phyloP scores from a whole-genome alignment of 1,140 invertebrate species.

The Propsilocerus akamusi region DNA sequence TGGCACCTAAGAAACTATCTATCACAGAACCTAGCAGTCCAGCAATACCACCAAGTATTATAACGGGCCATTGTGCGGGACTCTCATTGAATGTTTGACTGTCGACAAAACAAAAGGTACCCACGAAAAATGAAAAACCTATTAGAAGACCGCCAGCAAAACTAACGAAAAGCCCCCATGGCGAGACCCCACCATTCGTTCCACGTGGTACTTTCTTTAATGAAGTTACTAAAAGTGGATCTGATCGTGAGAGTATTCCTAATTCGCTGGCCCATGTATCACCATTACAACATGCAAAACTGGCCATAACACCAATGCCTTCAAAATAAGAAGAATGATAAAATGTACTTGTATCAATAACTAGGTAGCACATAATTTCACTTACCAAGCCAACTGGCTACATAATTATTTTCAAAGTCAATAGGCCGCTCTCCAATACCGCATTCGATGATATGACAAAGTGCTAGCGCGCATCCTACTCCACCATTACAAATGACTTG shows the following conservation, averaged over 20 bases:
- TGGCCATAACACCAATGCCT: constrained; percentile 27
- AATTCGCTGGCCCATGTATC: constrained; percentile 88
- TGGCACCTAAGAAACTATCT: constrained; percentile 71
- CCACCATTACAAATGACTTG: constrained; percentile 83
- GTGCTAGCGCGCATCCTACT: constrained; percentile 55
- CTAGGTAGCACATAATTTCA: constrained; percentile 44
- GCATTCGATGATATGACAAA: constrained; percentile 65
- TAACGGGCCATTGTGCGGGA: constrained; percentile 65
- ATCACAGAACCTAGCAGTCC: constrained; percentile 65
- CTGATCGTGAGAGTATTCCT: constrained; percentile 46
- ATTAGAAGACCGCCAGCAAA: constrained; percentile 52
- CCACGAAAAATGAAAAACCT: constrained; percentile 53
- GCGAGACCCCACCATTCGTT: constrained; percentile 66
- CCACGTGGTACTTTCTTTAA: constrained; percentile 58
- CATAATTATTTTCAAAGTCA: constrained; percentile 57
- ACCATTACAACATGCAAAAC: constrained; percentile 66
- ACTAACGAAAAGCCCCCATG: constrained; percentile 51
- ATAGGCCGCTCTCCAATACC: constrained; percentile 60
- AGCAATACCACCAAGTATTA: constrained; percentile 45
- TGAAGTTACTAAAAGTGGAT: constrained; percentile 61
- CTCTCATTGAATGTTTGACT: constrained; percentile 32
- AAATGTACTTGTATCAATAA: neutral
- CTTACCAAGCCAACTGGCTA: constrained; percentile 64
- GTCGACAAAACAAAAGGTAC: constrained; percentile 43
- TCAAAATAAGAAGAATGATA: neutral